These are phyloP conservation scores for Butorides virescens DNA, from an alignment of 2,113 vertebrate genomes.

Conservation along the genomic window DNA sequence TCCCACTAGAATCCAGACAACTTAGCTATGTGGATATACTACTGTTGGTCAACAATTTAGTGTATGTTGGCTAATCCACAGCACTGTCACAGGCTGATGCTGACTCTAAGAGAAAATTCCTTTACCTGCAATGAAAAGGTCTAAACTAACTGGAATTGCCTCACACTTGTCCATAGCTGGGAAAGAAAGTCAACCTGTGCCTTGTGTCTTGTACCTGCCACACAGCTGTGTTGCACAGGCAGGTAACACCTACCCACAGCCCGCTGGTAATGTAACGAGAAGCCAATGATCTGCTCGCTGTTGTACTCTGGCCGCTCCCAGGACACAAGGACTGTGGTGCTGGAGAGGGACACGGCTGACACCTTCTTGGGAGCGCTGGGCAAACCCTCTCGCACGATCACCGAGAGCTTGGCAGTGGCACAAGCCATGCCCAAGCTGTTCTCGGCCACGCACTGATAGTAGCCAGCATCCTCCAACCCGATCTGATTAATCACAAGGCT, in stretches of 20 bases:
- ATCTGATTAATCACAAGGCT: slow-evolving; percentile 96
- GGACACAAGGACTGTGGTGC: slow-evolving; percentile 85
- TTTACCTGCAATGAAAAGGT: neutral
- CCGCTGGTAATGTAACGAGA: slow-evolving; percentile 93
- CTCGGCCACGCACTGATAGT: slow-evolving; percentile 95
- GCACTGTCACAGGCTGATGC: neutral
- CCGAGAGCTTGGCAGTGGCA: slow-evolving; percentile 87
- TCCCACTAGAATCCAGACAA: neutral
- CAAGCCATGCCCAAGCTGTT: slow-evolving; percentile 91
- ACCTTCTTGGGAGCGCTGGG: slow-evolving; percentile 90
- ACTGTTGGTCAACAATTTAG: neutral
- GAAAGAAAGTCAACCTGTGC: neutral
- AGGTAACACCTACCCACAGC: slow-evolving; percentile 76
- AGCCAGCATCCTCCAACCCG: slow-evolving; percentile 89
- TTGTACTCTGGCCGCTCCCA: slow-evolving; percentile 93
- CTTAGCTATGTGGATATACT: accelerated
- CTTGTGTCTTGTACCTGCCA: neutral
- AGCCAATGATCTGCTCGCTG: slow-evolving; percentile 94
- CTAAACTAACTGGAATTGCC: neutral
- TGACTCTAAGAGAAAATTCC: neutral
- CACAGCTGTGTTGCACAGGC: neutral
- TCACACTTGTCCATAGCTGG: neutral
- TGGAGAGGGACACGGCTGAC: slow-evolving; percentile 83
- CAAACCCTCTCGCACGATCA: slow-evolving; percentile 92
- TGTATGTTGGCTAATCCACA: neutral